Conservation (phyloP, 2,888 invertebrate species). For the Limnephilus rhombicus region DNA sequence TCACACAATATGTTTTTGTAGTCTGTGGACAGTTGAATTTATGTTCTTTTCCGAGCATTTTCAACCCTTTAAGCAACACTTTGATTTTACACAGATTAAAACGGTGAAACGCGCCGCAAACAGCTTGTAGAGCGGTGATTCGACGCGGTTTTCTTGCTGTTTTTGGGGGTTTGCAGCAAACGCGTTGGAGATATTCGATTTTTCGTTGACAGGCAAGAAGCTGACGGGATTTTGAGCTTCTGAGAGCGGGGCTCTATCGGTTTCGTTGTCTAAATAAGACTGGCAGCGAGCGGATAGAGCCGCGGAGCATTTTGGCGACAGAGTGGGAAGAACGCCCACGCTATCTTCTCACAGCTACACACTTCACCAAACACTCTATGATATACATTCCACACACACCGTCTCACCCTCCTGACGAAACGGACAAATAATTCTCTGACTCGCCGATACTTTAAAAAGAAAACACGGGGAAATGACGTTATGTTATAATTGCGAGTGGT, state of each 20-base stretch:
- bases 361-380: neutral
- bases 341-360: neutral
- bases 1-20: neutral
- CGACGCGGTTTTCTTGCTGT: neutral
- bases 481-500: neutral
- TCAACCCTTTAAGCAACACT: neutral
- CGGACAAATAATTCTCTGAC: slow-evolving; percentile 21
- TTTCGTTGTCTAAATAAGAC: slow-evolving; percentile 58
- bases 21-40: neutral
- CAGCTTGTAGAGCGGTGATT: neutral
- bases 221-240: slow-evolving; percentile 42
- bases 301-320: neutral
- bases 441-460: neutral
- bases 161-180: neutral
- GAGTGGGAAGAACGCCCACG: slow-evolving; percentile 46
- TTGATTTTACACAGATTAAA: neutral
- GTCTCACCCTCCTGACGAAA: neutral
- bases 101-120: neutral
- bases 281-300: slow-evolving; percentile 8
- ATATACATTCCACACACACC: neutral
- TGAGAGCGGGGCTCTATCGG: slow-evolving; percentile 48
- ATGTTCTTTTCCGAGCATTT: neutral
- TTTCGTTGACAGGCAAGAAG: neutral
- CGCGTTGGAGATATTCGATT: slow-evolving; percentile 6
- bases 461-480: neutral